Evolutionary conservation across 35 echinoderm and acorn worm genomes (phyloP), one percentile per base, ranked within the genome.

Genomic region (Holothuria glaberrima): DNA sequence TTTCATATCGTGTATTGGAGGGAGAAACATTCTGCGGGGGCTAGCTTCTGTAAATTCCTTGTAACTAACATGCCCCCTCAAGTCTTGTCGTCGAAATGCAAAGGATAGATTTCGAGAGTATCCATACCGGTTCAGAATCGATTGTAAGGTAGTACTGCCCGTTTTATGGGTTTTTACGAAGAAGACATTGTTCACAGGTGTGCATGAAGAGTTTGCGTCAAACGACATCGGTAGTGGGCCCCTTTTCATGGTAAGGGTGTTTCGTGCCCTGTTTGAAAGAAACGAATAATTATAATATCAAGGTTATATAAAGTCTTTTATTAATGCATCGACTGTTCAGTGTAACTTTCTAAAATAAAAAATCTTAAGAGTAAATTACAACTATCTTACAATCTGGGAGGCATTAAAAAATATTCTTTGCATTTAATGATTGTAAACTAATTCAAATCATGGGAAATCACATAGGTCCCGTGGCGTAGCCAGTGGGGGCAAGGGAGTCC

Each of bases 81-180:
- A 20, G 36, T 87, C 44, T 28, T 69, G 60, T 14, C 58, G 22
- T 48, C 82, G 54, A 30, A 59, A 74, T 21, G 82, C 48, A 25
- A 90, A 94, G 12, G 92, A 94, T 9, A 94, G 68, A 22, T 73
- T 61, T 22, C 89, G 75, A 46, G 21, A 46, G 33, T 30, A 87
- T 0, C 88, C 92, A 62, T 71, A 94, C 6, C 92, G 88, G 32
- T 90, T 68, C 9, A 94, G 33, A 21, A 94, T 90, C 12, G 92
- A 94, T 9, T 88, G 68, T 12, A 90, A 31, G 35, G 92, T 90
- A 22, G 92, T 94, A 41, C 92, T 94, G 6, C 87, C 92, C 6
- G 92, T 94, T 66, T 94, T 94, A 57, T 94, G 92, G 10, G 92
- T 94, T 58, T 94, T 94, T 60, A 94, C 88, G 45, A 94, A 94